phyloP scores from a whole-genome alignment of 2,888 invertebrate species.

The Hirtodrosophila trivittata region DNA sequence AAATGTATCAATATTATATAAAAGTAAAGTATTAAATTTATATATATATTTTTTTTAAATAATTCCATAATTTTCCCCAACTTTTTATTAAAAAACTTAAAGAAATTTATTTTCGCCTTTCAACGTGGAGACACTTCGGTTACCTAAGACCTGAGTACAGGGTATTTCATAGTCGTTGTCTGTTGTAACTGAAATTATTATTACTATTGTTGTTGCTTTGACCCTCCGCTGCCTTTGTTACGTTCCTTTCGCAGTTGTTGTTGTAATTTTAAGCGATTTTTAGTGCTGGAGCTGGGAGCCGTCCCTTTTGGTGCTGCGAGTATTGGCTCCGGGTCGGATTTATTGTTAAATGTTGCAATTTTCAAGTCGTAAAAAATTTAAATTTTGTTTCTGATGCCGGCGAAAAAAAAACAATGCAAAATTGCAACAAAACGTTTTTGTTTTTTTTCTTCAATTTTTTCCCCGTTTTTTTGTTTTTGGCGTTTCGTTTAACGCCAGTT shows the following conservation, averaged over 20 bases:
- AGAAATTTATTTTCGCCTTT: too few species aligned
- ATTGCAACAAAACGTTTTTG: conserved; percentile 55
- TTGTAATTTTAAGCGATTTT: conserved; percentile 47
- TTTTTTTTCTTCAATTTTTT: conserved; percentile 16
- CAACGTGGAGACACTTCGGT: too few species aligned
- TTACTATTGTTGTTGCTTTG: conserved; percentile 30
- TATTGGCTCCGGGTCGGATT: conserved; percentile 30
- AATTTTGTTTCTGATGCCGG: conserved; percentile 35
- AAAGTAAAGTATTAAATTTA: too few species aligned
- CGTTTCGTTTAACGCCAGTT: conserved; percentile 43
- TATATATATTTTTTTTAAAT: too few species aligned
- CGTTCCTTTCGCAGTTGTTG: conserved; percentile 32
- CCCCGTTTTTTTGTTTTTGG: conserved; percentile 29
- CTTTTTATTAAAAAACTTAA: too few species aligned
- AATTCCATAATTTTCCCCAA: too few species aligned
- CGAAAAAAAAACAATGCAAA: conserved; percentile 47
- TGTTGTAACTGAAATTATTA: conserved; percentile 15
- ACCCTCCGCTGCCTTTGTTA: conserved; percentile 67
- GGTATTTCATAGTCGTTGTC: conserved; percentile 11
- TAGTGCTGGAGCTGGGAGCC: conserved; percentile 25
- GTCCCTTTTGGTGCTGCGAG: conserved; percentile 17
- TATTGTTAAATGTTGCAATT: conserved; percentile 72
- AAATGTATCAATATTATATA: too few species aligned
- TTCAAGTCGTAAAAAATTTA: conserved; percentile 67
- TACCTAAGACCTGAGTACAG: background rate